These are phyloP conservation scores for Telenomus remus DNA, from an alignment of 1,140 invertebrate species.

Conservation along the genomic window DNA sequence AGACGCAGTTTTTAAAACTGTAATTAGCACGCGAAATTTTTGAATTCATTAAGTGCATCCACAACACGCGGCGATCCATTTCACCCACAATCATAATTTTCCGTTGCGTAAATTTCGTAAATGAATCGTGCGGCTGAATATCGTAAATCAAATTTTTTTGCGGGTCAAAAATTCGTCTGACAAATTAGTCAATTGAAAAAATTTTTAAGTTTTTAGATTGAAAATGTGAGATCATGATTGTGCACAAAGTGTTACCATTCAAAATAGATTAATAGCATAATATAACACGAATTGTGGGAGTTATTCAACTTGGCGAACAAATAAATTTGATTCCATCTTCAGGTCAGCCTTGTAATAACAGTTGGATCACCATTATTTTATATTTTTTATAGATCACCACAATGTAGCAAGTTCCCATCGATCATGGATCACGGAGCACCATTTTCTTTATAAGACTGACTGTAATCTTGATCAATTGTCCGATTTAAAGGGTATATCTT, in stretches of 20 bases:
- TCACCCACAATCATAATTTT: not conserved
- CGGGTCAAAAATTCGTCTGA: slow-evolving; percentile 10
- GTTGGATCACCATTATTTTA: slow-evolving; percentile 25
- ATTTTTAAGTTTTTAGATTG: not conserved
- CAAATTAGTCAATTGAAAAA: slow-evolving; percentile 22
- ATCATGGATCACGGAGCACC: slow-evolving; percentile 31
- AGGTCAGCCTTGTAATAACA: slow-evolving; percentile 19
- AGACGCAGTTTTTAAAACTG: not conserved
- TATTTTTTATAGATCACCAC: slow-evolving; percentile 1
- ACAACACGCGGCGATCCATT: slow-evolving; percentile 1
- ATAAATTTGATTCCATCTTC: slow-evolving; percentile 10
- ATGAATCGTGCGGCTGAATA: slow-evolving; percentile 17
- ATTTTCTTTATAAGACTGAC: slow-evolving; percentile 20
- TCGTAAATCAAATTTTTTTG: slow-evolving; percentile 13
- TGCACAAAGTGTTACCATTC: too few species aligned
- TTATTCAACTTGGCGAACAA: too few species aligned
- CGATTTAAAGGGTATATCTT: slow-evolving; percentile 20
- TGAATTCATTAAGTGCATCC: slow-evolving; percentile 24
- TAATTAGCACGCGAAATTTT: slow-evolving; percentile 18
- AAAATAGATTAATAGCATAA: too few species aligned
- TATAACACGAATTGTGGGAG: too few species aligned
- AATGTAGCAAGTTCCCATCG: slow-evolving; percentile 16
- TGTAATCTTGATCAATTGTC: slow-evolving; percentile 27
- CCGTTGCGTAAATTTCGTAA: slow-evolving; percentile 34
- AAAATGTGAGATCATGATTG: slow-evolving; percentile 4